Evolutionary conservation across 2,113 vertebrate species (phyloP).

Genomic region (Felis chaus): DNA sequence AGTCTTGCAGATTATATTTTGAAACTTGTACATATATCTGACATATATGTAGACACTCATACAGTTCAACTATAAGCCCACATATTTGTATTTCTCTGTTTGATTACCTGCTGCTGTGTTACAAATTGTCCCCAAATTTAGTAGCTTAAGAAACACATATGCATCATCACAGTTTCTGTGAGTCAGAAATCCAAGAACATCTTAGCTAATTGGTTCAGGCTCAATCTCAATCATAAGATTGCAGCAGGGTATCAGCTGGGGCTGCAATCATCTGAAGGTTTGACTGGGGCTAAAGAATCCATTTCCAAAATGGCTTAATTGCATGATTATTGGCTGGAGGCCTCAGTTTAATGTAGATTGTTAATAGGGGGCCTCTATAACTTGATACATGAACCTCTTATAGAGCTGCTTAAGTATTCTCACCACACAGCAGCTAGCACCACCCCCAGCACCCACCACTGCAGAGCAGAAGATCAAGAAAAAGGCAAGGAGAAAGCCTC

Average conservation of each 20-base stretch:
- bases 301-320: not conserved
- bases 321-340: not conserved
- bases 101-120: not conserved
- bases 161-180: not conserved
- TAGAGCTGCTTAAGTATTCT: not conserved
- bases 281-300: not conserved
- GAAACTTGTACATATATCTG: not conserved
- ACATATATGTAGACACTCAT: not conserved
- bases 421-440: not conserved
- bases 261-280: not conserved
- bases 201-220: not conserved
- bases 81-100: not conserved
- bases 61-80: slow-evolving; percentile 11
- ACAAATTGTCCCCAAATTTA: not conserved
- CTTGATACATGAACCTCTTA: not conserved
- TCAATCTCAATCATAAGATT: not conserved
- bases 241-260: not conserved
- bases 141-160: not conserved
- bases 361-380: not conserved
- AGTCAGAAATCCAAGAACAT: not conserved
- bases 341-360: not conserved
- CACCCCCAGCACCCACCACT: too few species aligned
- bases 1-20: not conserved
- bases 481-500: not conserved
- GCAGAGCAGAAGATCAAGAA: not conserved